Percentiles rank a stretch among this genome's conserved stretches.
Conservation (phyloP, 2,888 invertebrate species). For the Watsonalla cultraria region DNA sequence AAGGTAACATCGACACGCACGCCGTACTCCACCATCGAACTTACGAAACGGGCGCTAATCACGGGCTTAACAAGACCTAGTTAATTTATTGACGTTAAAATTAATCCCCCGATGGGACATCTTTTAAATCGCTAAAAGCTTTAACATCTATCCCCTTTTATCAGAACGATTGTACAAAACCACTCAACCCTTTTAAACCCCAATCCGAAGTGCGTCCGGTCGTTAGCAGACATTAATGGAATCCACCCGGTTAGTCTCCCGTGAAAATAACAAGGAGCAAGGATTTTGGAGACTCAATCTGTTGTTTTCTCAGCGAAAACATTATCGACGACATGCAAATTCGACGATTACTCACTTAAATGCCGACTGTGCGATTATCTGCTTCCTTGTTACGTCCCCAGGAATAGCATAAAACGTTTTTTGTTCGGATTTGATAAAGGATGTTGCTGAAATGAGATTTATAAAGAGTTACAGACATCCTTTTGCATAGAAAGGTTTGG, state of each 20-base stretch:
- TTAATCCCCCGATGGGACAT: conserved; percentile 59
- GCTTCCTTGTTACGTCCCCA: background rate
- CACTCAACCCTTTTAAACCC: conserved; percentile 78
- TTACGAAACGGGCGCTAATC: conserved; percentile 2
- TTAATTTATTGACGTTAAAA: conserved; percentile 47
- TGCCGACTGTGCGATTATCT: conserved; percentile 3
- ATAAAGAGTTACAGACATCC: too few relatives aligned
- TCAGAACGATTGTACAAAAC: conserved; percentile 75
- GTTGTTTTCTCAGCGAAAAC: conserved; percentile 49
- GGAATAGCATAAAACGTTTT: too few relatives aligned
- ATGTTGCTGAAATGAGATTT: too few relatives aligned
- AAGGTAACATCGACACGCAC: too few relatives aligned
- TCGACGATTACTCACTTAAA: conserved; percentile 10
- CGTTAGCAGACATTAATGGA: conserved; percentile 78
- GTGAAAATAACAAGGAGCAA: conserved; percentile 71
- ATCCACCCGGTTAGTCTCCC: conserved; percentile 67
- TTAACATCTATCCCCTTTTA: conserved; percentile 71
- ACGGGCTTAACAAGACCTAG: conserved; percentile 18
- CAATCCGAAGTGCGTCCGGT: conserved; percentile 75
- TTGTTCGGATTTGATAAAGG: too few relatives aligned
- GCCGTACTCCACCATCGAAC: too few relatives aligned
- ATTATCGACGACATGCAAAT: conserved; percentile 31
- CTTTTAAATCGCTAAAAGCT: conserved; percentile 73
- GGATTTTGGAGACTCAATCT: conserved; percentile 51
- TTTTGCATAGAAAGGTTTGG: too few relatives aligned